Evolutionary conservation across 2,797 vertebrate species (phyloP).

Genomic region (Linurgus olivaceus): DNA sequence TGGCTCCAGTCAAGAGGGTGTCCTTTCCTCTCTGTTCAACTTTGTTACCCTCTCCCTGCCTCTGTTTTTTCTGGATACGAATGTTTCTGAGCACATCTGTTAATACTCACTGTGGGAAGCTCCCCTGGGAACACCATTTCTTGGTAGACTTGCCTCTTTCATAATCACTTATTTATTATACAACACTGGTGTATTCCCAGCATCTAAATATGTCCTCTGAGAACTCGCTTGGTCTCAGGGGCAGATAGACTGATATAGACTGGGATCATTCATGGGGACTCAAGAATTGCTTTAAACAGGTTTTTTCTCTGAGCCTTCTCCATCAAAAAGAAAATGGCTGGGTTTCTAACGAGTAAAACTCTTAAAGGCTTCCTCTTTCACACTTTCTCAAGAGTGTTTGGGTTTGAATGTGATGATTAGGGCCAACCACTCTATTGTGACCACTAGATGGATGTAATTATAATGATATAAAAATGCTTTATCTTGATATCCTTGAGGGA

Average conservation of each 20-base stretch:
- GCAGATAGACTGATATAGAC: constrained; percentile 18
- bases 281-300: background rate
- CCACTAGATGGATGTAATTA: background rate
- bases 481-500: background rate
- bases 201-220: constrained; percentile 65
- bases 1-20: background rate
- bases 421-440: background rate
- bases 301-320: background rate
- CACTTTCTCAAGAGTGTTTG: background rate
- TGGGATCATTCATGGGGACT: background rate
- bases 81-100: constrained; percentile 57
- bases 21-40: background rate
- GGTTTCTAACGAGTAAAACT: background rate
- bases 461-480: background rate
- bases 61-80: background rate
- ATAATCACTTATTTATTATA: constrained; percentile 55
- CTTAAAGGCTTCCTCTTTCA: background rate
- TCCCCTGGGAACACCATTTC: constrained; percentile 46
- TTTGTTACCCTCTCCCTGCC: background rate
- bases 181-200: constrained; percentile 55
- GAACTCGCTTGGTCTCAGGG: constrained; percentile 1
- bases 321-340: background rate
- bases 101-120: constrained; percentile 23
- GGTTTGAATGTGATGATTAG: background rate
- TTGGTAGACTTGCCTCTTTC: constrained; percentile 48